phyloP scores from a whole-genome alignment of 2,113 vertebrate species.

The Toxotes chatareus region DNA sequence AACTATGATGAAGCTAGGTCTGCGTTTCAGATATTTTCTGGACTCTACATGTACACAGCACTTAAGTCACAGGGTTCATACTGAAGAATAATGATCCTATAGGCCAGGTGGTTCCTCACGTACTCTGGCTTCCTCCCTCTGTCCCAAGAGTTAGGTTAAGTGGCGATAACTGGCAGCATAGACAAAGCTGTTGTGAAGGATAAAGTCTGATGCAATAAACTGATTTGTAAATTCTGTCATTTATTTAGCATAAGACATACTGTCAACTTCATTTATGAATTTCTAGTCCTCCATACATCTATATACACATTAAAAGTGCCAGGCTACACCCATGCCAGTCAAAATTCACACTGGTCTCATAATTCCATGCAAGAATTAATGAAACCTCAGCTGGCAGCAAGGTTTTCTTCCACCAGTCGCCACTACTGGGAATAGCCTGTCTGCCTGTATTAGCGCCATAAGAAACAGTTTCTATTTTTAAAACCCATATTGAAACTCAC shows the following conservation, averaged over 20 bases:
- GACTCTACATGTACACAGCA: too few species aligned
- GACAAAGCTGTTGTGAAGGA: too few species aligned
- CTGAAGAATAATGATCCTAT: too few species aligned
- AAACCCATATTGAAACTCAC: constrained; percentile 54
- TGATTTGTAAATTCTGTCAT: not conserved
- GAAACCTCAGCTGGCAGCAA: constrained; percentile 39
- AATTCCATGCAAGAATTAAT: constrained; percentile 36
- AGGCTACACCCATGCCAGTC: not conserved
- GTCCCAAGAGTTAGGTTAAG: too few species aligned
- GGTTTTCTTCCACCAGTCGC: constrained; percentile 36
- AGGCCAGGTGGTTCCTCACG: too few species aligned
- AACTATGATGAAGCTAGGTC: too few species aligned
- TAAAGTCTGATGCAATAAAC: not conserved
- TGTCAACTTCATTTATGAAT: not conserved
- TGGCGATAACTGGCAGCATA: too few species aligned
- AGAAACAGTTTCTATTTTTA: constrained; percentile 57
- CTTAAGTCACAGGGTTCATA: too few species aligned
- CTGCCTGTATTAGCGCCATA: constrained; percentile 44
- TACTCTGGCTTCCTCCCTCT: too few species aligned
- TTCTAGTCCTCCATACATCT: not conserved
- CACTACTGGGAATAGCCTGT: constrained; percentile 49
- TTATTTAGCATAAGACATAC: not conserved
- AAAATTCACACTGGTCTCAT: constrained; percentile 15
- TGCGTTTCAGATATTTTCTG: too few species aligned
- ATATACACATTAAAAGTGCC: not conserved